Percentiles rank a stretch among this genome's conserved stretches.
phyloP scores from a whole-genome alignment of 2,888 invertebrate genomes.

The Cartodere bifasciata region DNA sequence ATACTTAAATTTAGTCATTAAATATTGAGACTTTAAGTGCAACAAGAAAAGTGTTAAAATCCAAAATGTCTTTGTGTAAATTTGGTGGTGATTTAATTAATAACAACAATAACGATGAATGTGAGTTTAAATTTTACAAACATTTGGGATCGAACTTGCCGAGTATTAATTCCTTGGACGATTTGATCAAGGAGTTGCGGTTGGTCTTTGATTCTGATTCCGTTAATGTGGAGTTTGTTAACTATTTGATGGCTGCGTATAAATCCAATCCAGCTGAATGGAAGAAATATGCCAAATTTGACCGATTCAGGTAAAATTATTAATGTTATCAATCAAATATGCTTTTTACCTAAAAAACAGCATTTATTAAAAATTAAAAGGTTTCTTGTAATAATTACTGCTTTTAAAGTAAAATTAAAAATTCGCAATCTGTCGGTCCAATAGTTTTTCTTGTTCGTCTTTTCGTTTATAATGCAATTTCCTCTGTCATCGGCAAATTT shows the following conservation, averaged over 20 bases:
- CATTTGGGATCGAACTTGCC: conserved; percentile 24
- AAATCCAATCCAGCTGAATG: conserved; percentile 83
- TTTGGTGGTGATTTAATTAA: conserved; percentile 9
- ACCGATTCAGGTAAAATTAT: conserved; percentile 66
- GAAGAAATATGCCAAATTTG: conserved; percentile 90
- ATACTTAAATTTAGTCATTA: no score
- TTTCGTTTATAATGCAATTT: no score
- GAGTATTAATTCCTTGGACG: conserved; percentile 39
- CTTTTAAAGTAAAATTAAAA: no score
- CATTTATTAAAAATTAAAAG: conserved; percentile 1
- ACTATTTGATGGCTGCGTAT: conserved; percentile 65
- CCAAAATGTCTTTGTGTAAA: conserved; percentile 8
- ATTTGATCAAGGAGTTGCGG: conserved; percentile 56
- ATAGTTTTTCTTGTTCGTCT: no score
- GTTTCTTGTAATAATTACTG: no score
- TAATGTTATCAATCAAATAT: background rate
- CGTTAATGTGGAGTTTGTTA: conserved; percentile 86
- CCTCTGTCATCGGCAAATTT: no score
- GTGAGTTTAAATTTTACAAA: conserved; percentile 20
- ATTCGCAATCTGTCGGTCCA: no score
- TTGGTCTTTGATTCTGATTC: conserved; percentile 64
- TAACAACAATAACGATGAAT: conserved; percentile 18
- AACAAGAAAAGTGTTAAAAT: no score
- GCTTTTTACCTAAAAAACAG: background rate
- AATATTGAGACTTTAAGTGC: no score